Percentiles rank a stretch among this genome's conserved stretches.
These are phyloP conservation scores for Trypoxylus dichotomus DNA, from an alignment of 1,140 invertebrate genomes.

Conservation along the genomic window DNA sequence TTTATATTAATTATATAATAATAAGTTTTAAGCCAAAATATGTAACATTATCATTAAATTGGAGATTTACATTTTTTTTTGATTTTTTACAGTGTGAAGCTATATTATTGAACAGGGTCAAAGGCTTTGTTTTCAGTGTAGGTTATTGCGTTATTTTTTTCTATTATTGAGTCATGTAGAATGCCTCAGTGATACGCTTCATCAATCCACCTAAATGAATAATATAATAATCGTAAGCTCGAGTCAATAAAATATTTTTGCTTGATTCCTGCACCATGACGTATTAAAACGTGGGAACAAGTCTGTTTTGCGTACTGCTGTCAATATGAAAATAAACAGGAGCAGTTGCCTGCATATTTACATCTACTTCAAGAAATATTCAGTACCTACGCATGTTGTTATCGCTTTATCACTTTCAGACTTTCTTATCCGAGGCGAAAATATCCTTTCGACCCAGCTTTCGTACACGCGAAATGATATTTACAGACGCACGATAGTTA, in stretches of 20 bases:
- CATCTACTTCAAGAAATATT: neutral
- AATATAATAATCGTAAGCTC: too few species aligned
- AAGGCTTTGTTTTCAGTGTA: too few species aligned
- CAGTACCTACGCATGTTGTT: neutral
- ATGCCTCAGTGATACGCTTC: too few species aligned
- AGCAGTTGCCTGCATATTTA: neutral
- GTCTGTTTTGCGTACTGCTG: neutral
- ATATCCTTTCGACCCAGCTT: neutral
- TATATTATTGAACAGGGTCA: too few species aligned
- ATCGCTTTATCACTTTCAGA: neutral
- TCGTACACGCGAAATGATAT: neutral
- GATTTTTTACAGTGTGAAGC: too few species aligned
- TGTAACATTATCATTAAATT: too few species aligned
- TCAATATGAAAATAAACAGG: neutral
- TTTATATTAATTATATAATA: too few species aligned
- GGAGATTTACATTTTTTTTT: too few species aligned
- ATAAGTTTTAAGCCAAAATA: too few species aligned
- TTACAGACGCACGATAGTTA: neutral
- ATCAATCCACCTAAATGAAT: too few species aligned
- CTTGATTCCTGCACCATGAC: neutral
- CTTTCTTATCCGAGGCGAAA: neutral
- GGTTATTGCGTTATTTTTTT: too few species aligned
- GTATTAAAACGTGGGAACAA: neutral
- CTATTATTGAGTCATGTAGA: too few species aligned
- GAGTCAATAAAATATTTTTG: neutral